Evolutionary conservation across 2,113 vertebrate species (phyloP).

Genomic region (Bubalus kerabau): DNA sequence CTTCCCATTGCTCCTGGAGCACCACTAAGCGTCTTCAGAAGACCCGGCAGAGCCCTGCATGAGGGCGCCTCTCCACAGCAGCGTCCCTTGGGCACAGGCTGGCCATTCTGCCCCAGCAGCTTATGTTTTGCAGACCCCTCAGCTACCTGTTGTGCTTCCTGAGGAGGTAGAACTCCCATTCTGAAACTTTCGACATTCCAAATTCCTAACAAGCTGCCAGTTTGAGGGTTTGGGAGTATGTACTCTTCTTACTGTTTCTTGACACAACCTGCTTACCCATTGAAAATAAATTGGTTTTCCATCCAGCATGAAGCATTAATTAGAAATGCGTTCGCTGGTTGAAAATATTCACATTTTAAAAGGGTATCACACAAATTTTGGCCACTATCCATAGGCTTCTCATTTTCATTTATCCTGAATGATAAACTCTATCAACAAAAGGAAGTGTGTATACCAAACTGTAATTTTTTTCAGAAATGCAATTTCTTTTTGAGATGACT

Average conservation of each 20-base stretch:
- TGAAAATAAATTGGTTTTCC: background rate
- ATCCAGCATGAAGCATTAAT: background rate
- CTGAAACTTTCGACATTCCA: background rate
- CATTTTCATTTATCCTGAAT: background rate
- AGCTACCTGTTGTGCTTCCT: background rate
- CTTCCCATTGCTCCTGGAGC: background rate
- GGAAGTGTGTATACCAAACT: background rate
- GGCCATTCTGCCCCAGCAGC: background rate
- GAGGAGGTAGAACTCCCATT: background rate
- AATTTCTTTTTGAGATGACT: background rate
- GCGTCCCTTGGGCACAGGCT: fast-evolving
- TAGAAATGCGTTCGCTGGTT: fast-evolving
- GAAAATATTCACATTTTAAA: background rate
- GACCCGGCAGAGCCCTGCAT: fast-evolving
- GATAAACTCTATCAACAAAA: background rate
- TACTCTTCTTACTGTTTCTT: background rate
- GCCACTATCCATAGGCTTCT: background rate
- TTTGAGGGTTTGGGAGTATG: background rate
- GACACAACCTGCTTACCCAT: background rate
- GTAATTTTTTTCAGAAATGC: background rate
- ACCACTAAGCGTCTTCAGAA: background rate
- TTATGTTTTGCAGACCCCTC: background rate
- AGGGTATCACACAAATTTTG: background rate
- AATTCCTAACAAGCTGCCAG: background rate
- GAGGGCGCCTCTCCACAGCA: fast-evolving